Evolutionary conservation across 2,888 invertebrate species (phyloP), one percentile per base, ranked within the genome.

Genomic region (Acanthococcus lagerstroemiae): DNA sequence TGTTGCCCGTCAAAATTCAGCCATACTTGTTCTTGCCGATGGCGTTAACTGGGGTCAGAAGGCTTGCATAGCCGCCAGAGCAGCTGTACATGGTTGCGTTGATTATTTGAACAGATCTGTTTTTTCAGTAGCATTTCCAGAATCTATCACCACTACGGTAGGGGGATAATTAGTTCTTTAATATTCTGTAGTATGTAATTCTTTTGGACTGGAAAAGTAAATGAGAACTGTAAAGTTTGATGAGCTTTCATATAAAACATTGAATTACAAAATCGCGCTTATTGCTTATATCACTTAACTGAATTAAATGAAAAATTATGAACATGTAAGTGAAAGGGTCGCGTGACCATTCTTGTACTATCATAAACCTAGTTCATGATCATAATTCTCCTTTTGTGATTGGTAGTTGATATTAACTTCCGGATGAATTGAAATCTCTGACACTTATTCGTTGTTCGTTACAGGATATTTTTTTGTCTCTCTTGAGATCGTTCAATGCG

Each of bases 21-120:
- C 87, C 17, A 80, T 90, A 67, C 78, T 92, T 75, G 86, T 87
- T 15, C 80, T 93, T 67, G 92, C 91, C 3, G 92, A 92, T 78
- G 92, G 92, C 24, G 92, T 92, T 2, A 92, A 93, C 77, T 93
- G 92, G 92, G 92, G 92, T 76, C 87, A 89, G 74, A 89, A 89
- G 72, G 88, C 91, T 22, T 83, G 87, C 67, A 77, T 89, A 70
- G 90, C 90, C 17, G 89, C 90, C n/a, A 81, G 88, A 70, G 88
- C 90, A 67, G 92, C 91, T 0, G 83, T 92, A 17, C 88, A 90
- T 73, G 92, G 90, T 25, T 86, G 88, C 72, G 80, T 92, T 71
- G 86, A 89, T 72, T 89, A 90, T 75, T 79, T 93, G 71, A 88
- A 90, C 74, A 83, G 84, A 71, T 85, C 84, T 1, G 77, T 87